These are phyloP conservation scores for Eristalis arbustorum DNA, from an alignment of 2,888 invertebrate genomes.

Conservation along the genomic window DNA sequence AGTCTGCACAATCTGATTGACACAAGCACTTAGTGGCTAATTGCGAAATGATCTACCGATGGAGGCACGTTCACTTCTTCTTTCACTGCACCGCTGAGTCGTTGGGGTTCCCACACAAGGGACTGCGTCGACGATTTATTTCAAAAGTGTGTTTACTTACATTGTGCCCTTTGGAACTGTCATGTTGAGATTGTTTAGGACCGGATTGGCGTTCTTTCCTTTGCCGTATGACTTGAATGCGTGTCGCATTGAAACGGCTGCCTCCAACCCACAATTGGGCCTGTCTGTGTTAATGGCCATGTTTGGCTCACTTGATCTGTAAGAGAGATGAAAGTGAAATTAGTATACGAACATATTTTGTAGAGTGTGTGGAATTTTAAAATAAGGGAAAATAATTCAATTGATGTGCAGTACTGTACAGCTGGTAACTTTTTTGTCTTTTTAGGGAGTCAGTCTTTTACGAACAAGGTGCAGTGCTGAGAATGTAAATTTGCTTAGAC, in stretches of 20 bases:
- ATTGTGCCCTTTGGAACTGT: conserved; percentile 96
- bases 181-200: conserved; percentile 94
- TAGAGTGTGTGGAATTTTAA: background rate
- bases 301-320: conserved; percentile 78
- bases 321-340: conserved; percentile 65
- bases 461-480: no score
- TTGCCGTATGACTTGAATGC: conserved; percentile 95
- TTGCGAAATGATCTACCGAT: background rate
- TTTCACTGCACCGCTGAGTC: background rate
- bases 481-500: no score
- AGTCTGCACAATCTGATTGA: background rate
- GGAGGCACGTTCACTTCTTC: background rate
- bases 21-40: conserved; percentile 32
- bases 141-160: conserved; percentile 83
- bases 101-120: background rate
- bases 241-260: conserved; percentile 92
- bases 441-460: no score
- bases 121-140: background rate
- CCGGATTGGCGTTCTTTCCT: conserved; percentile 92
- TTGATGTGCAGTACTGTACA: no score
- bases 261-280: conserved; percentile 81
- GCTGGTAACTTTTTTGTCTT: no score
- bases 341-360: background rate
- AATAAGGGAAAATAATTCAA: background rate
- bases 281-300: conserved; percentile 76